Percentiles rank a stretch among this genome's conserved stretches.
Conservation (phyloP, 2,797 vertebrate genomes). For the Fundulus diaphanus region DNA sequence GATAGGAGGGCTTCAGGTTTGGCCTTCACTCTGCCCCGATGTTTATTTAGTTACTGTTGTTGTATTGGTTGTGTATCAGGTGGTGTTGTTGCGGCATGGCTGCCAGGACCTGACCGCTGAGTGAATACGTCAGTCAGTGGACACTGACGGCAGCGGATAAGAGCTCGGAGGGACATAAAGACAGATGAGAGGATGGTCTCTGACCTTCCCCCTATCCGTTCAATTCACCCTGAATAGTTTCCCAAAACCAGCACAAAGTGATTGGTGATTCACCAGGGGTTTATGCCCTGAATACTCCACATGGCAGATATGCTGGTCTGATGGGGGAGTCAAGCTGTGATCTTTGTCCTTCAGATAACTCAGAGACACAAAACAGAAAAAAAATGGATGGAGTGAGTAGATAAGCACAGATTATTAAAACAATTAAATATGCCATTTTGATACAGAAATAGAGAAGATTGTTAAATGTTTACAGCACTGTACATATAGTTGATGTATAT, state of each 20-base stretch:
- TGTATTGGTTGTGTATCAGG: slow-evolving; percentile 78
- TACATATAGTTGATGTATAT: no score
- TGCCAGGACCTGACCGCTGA: slow-evolving; percentile 73
- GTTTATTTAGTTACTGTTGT: slow-evolving; percentile 67
- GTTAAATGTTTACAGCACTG: neutral
- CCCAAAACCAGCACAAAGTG: slow-evolving; percentile 48
- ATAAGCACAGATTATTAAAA: neutral
- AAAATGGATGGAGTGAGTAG: neutral
- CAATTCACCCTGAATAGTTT: slow-evolving; percentile 26
- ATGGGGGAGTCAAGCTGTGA: slow-evolving; percentile 51
- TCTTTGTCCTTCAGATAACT: slow-evolving; percentile 64
- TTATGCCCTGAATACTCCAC: slow-evolving; percentile 49
- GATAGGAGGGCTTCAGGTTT: slow-evolving; percentile 55
- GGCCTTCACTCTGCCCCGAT: slow-evolving; percentile 29
- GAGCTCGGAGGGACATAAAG: slow-evolving; percentile 76
- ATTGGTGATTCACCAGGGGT: slow-evolving; percentile 51
- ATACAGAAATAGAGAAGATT: neutral
- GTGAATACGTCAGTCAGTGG: slow-evolving; percentile 78
- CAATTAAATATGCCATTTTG: neutral
- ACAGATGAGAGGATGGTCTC: slow-evolving; percentile 72
- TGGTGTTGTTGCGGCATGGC: slow-evolving; percentile 76
- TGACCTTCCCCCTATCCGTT: slow-evolving; percentile 79
- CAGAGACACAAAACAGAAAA: neutral
- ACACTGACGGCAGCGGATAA: slow-evolving; percentile 76
- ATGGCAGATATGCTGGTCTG: slow-evolving; percentile 41